Evolutionary conservation across 2,797 vertebrate genomes (phyloP).

Genomic region (Cynodonichthys magdalenae): DNA sequence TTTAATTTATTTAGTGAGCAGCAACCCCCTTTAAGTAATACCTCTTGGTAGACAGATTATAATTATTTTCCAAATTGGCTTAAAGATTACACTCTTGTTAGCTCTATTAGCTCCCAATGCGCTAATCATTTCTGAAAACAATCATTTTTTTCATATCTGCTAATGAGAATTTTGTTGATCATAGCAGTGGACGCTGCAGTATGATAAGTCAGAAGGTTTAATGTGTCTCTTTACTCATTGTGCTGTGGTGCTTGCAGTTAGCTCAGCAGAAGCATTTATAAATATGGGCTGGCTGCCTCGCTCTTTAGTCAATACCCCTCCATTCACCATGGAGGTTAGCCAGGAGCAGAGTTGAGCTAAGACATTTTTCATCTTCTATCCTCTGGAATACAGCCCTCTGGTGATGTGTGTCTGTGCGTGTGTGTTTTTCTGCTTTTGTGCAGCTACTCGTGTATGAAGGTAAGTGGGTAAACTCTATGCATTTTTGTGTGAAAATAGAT

Average conservation of each 20-base stretch:
- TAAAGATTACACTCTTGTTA: too few species aligned
- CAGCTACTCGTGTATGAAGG: slow-evolving; percentile 26
- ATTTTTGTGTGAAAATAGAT: slow-evolving; percentile 28
- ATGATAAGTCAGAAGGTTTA: not conserved
- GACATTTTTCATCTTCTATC: slow-evolving; percentile 52
- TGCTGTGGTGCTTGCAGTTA: slow-evolving; percentile 32
- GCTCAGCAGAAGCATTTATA: slow-evolving; percentile 49
- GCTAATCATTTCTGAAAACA: slow-evolving; percentile 11
- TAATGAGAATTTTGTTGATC: slow-evolving; percentile 19
- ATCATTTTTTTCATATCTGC: slow-evolving; percentile 10
- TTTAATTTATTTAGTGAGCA: too few species aligned
- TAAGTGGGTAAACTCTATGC: slow-evolving; percentile 21
- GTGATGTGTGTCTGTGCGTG: slow-evolving; percentile 15
- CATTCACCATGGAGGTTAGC: slow-evolving; percentile 49
- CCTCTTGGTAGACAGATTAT: too few species aligned
- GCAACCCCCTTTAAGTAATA: too few species aligned
- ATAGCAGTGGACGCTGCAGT: slow-evolving; percentile 6
- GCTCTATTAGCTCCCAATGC: not conserved
- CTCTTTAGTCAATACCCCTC: slow-evolving; percentile 42
- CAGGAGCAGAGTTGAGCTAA: slow-evolving; percentile 46
- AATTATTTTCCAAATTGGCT: slow-evolving; percentile 21
- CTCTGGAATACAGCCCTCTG: slow-evolving; percentile 39
- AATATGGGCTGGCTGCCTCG: slow-evolving; percentile 42
- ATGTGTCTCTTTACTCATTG: slow-evolving; percentile 15
- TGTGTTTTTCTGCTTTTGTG: slow-evolving; percentile 23